phyloP scores from a whole-genome alignment of 2,888 invertebrate genomes.

The Drosophila imparisetae region DNA sequence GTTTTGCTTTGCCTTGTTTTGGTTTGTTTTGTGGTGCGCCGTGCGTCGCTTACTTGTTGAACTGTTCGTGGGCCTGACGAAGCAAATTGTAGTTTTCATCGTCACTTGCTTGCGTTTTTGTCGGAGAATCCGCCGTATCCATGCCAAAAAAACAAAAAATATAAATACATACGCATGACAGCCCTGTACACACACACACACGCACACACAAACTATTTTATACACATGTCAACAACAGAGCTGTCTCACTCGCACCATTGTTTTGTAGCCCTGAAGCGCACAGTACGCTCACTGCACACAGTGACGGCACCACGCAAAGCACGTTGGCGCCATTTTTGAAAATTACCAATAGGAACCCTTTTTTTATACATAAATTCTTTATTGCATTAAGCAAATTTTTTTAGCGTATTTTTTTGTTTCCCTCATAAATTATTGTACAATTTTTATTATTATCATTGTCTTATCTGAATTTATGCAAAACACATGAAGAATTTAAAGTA shows the following conservation, averaged over 20 bases:
- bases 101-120: constrained; percentile 72
- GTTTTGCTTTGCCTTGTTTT: not conserved
- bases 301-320: not conserved
- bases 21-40: not conserved
- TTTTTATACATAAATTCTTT: not conserved
- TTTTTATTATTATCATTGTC: not conserved
- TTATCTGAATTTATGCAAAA: not conserved
- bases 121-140: constrained; percentile 76
- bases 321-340: constrained; percentile 8
- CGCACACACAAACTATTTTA: constrained; percentile 6
- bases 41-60: constrained; percentile 74
- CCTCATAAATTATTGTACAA: not conserved
- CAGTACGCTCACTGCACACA: not conserved
- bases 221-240: not conserved
- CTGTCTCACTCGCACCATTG: constrained; percentile 32
- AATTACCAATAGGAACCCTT: not conserved
- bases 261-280: constrained; percentile 46
- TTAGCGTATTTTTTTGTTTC: not conserved
- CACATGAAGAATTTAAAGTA: not conserved
- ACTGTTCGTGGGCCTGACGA: constrained; percentile 82
- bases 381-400: not conserved
- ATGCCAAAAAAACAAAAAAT: constrained; percentile 70
- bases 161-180: constrained; percentile 52
- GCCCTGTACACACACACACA: constrained; percentile 29
- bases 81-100: constrained; percentile 82